Evolutionary conservation across 2,888 invertebrate genomes (phyloP), one percentile per base, ranked within the genome.

Genomic region (Hanleya hanleyi): DNA sequence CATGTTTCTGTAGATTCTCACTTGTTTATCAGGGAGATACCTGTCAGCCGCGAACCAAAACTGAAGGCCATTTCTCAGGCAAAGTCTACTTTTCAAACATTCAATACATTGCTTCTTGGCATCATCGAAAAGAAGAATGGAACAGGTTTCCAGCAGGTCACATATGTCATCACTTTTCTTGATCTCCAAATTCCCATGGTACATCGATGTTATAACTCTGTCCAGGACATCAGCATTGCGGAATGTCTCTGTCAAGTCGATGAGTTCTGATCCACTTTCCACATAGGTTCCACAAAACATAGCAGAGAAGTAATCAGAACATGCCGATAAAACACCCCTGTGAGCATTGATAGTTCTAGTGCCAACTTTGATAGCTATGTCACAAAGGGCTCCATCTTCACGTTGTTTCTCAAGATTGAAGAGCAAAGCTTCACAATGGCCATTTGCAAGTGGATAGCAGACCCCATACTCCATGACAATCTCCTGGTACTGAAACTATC

Each of bases 201-300:
- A 73, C n/a, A 73, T 29, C n/a, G 73, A 62, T 32, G 26, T 29
- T 29, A 73, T 69, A 49, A 73, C 37, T 5, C 50, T 69, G 15
- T 73, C 69, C n/a, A 73, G 41, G 36, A 64, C 69, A 26, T 47
- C 57, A 12, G 64, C 57, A 26, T 57, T 65, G 29, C 64, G 64
- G 18, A 69, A 69, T 15, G 51, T 50, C 62, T 64, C 51, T 22
- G 69, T 66, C 35, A 73, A 37, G 32, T 73, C 69, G 26, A 73
- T 68, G 32, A 62, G 38, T 12, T 47, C 57, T 41, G 69, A 38
- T 7, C 67, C 73, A 37, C 65, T 69, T 47, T 68, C 71, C 1
- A 47, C 50, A 50, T 73, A 73, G 33, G 69, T 66, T 18, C 73
- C 73, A 18, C 64, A 64, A 61, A 73, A 73, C 69, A 73, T 69